Evolutionary conservation across 2,113 vertebrate genomes (phyloP).

Genomic region (Gambusia affinis): DNA sequence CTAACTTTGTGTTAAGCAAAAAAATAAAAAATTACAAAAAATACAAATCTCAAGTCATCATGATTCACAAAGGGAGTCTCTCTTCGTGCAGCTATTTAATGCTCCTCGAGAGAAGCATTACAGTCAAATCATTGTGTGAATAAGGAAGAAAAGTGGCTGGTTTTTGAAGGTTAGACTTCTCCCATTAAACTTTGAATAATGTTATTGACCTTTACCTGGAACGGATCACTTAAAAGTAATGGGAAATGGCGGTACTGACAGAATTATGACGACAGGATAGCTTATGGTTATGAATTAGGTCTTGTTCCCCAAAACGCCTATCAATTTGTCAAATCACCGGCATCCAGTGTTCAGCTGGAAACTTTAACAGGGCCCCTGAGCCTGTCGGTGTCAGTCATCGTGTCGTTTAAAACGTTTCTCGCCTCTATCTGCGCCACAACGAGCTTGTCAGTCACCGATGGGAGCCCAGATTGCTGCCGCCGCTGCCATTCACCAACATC

Average conservation of each 20-base stretch:
- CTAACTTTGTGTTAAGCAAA: neutral
- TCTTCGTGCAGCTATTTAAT: slow-evolving; percentile 32
- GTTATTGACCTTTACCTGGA: slow-evolving; percentile 72
- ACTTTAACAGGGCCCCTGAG: slow-evolving; percentile 47
- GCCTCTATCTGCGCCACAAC: slow-evolving; percentile 28
- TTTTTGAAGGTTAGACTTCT: slow-evolving; percentile 71
- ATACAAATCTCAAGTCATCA: slow-evolving; percentile 26
- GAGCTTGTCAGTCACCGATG: slow-evolving; percentile 50
- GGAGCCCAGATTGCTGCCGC: slow-evolving; percentile 43
- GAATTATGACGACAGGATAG: slow-evolving; percentile 71
- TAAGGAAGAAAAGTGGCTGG: slow-evolving; percentile 49
- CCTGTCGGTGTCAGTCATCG: slow-evolving; percentile 61
- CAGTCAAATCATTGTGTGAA: slow-evolving; percentile 52
- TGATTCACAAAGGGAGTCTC: slow-evolving; percentile 15
- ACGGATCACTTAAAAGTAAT: slow-evolving; percentile 71
- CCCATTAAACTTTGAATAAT: slow-evolving; percentile 75
- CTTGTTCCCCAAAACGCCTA: slow-evolving; percentile 62
- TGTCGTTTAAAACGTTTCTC: slow-evolving; percentile 48
- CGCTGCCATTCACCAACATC: slow-evolving; percentile 30
- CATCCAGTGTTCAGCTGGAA: slow-evolving; percentile 53
- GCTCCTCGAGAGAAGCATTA: slow-evolving; percentile 41
- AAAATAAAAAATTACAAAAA: neutral
- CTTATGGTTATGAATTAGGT: slow-evolving; percentile 64
- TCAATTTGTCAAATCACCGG: slow-evolving; percentile 72
- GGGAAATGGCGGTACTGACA: slow-evolving; percentile 62